Evolutionary conservation across 2,888 invertebrate species (phyloP), one percentile per base, ranked within the genome.

Genomic region (Hofmannophila pseudospretella): DNA sequence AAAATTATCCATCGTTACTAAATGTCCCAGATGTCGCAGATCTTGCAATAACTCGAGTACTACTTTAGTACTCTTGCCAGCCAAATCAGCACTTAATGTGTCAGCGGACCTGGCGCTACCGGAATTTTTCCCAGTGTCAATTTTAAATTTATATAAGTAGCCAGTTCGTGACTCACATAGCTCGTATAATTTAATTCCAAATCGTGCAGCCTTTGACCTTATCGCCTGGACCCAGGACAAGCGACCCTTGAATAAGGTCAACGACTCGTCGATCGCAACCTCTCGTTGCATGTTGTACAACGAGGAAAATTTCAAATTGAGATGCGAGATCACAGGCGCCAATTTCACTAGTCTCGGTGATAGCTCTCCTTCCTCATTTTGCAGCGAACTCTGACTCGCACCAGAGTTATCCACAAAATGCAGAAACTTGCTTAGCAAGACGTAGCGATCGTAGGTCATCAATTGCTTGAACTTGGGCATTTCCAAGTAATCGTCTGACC

Each of bases 401-500:
- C n/a, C n/a, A n/a, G n/a, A n/a, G 37, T 54, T 51, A 26, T 49
- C 45, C 3, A 38, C 38, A 34, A 54, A 51, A 20, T 54, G 50
- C 10, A 36, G n/a, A 22, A 47, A 54, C 22, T 37, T 35, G 5
- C 38, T 19, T 19, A 51, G 34, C 16, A 47, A 7, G 22, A 33
- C 9, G 26, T 45, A 53, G n/a, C 41, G 37, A 22, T 47, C 39
- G 33, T 28, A 34, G 9, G 29, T 19, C 48, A 51, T 54, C 8
- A 51, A 26, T 26, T 38, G 19, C n/a, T 45, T 12, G 26, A 52
- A 49, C 7, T 23, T 19, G 4, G 46, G 47, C 51, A 51, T 54
- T 5, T 41, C 47, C 29, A 51, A 30, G 4, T 4, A 3, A 16
- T 5, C 16, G 16, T 3, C 5, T 16, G 16, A 16, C n/a, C n/a